phyloP scores from a whole-genome alignment of 2,797 vertebrate species.

The Morus bassanus region DNA sequence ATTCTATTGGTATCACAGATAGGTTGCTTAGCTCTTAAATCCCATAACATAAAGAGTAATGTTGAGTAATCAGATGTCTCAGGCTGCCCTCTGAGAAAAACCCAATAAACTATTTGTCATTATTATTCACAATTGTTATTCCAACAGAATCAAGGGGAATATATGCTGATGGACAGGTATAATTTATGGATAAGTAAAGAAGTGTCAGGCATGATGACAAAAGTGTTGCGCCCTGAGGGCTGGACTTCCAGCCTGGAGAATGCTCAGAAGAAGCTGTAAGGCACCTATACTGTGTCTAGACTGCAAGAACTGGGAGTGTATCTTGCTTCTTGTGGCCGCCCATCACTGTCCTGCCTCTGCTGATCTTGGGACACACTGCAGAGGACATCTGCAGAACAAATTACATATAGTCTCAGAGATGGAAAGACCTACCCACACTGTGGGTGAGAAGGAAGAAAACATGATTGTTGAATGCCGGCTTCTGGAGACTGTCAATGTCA shows the following conservation, averaged over 20 bases:
- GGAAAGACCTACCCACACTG: not conserved
- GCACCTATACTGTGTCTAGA: not conserved
- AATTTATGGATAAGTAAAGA: not conserved
- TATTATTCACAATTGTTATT: not conserved
- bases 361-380: not conserved
- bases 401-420: not conserved
- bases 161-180: not conserved
- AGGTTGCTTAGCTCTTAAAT: not conserved
- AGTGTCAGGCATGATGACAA: not conserved
- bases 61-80: not conserved
- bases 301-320: not conserved
- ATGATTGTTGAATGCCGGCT: rapidly evolving
- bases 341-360: not conserved
- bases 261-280: not conserved
- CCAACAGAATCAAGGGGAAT: not conserved
- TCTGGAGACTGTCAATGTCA: not conserved
- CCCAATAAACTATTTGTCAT: not conserved
- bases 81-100: not conserved
- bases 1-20: not conserved
- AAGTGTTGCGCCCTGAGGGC: rapidly evolving
- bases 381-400: not conserved
- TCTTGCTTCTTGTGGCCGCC: not conserved
- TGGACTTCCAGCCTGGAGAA: not conserved
- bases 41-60: not conserved
- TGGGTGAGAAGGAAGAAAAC: not conserved